Evolutionary conservation across 2,888 invertebrate species (phyloP), one percentile per base, ranked within the genome.

Genomic region (Anagyrus pseudococci): DNA sequence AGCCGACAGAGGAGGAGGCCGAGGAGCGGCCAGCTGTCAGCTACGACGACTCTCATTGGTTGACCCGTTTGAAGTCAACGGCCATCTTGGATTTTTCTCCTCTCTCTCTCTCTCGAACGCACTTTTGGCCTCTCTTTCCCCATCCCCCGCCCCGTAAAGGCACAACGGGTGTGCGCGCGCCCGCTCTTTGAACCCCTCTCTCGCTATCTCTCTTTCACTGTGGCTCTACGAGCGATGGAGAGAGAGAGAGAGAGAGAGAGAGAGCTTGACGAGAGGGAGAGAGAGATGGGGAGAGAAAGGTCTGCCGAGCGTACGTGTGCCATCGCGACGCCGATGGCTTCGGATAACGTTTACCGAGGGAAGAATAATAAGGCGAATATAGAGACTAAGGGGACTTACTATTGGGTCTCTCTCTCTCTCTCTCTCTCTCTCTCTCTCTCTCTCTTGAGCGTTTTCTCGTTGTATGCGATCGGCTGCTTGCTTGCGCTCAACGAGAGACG

Each of bases 1-100:
- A 37, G 8, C 10, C 17, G 47, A 43, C 25, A 53, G 8, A 43
- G 33, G 49, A 15, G 58, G 40, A 40, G 54, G 47, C n/a, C 10
- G 69, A 73, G 76, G 76, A 78, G 78, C 74, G 77, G 71, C 77
- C 80, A 80, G 79, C 79, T 80, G 80, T 76, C 75, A 72, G 69
- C 26, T 63, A 62, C 60, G 68, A 68, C 71, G 62, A 67, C 74
- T 68, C 66, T 69, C 72, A 80, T 80, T 79, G 79, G 80, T 71
- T 69, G 69, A 56, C 40, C 63, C 23, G 33, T 22, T 33, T 13
- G 41, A 49, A 37, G 33, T 37, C 72, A n/a, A 67, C 78, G 71
- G 80, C 80, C 80, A 80, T 81, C 70, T 75, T 81, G 76, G 67
- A 77, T 79, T 79, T 79, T 77, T 75, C 75, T 76, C 6, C 29